A percentile compares a stretch with the other conserved stretches of the same genome.
phyloP scores from a whole-genome alignment of 2,888 invertebrate species.

The Tanypteryx hageni region DNA sequence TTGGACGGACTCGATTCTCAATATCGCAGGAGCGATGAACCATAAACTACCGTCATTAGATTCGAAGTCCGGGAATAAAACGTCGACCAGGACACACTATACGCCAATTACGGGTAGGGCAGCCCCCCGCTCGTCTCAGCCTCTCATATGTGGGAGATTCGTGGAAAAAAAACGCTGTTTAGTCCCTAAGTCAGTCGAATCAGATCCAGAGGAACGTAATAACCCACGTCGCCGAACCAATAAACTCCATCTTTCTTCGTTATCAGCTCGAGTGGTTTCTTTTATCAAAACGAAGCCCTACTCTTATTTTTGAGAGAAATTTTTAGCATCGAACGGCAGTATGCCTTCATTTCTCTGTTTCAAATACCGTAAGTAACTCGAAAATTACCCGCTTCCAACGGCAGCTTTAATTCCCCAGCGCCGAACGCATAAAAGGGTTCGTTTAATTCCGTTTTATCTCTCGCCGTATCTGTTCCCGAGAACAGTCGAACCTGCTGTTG shows the following conservation, averaged over 20 bases:
- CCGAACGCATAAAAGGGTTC: not conserved
- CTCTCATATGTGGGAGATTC: not conserved
- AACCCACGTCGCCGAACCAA: too few relatives aligned
- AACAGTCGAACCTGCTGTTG: not conserved
- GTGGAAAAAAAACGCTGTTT: too few relatives aligned
- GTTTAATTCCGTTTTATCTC: not conserved
- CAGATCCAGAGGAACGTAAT: too few relatives aligned
- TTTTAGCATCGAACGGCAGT: too few relatives aligned
- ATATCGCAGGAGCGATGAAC: not conserved
- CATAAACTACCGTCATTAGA: slow-evolving; percentile 2
- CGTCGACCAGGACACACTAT: not conserved
- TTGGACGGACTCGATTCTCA: slow-evolving; percentile 7
- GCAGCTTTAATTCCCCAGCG: not conserved
- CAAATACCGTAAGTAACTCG: too few relatives aligned
- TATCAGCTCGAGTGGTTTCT: too few relatives aligned
- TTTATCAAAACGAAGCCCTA: too few relatives aligned
- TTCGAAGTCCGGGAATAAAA: not conserved
- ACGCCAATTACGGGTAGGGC: not conserved
- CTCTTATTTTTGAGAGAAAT: too few relatives aligned
- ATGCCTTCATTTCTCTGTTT: too few relatives aligned
- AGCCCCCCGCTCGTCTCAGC: not conserved
- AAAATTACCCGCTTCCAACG: not conserved
- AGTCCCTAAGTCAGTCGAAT: too few relatives aligned
- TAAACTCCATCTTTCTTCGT: too few relatives aligned
- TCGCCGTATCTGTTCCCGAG: not conserved